phyloP scores from a whole-genome alignment of 2,888 invertebrate genomes.

The Lordiphosa fenestrarum region DNA sequence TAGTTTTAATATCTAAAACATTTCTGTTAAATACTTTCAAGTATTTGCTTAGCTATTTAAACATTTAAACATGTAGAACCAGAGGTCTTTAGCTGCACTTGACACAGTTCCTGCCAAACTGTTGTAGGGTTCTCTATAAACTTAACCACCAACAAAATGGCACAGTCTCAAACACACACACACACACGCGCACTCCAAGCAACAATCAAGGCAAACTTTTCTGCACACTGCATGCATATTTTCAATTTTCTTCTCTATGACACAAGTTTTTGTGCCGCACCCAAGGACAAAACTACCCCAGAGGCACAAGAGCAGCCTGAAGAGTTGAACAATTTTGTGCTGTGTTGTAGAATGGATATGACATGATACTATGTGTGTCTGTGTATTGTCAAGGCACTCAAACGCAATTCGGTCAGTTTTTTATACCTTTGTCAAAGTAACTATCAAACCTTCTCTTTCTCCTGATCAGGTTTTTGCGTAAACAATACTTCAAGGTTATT shows the following conservation, averaged over 20 bases:
- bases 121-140: conserved; percentile 20
- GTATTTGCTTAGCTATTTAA: too few species aligned
- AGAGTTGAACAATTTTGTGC: conserved; percentile 19
- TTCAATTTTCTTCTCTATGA: conserved; percentile 58
- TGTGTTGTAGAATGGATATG: conserved; percentile 13
- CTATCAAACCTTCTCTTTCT: background rate
- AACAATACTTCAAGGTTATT: conserved; percentile 55
- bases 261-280: conserved; percentile 51
- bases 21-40: too few species aligned
- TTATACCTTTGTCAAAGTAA: conserved; percentile 43
- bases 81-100: conserved; percentile 46
- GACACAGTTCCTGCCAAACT: conserved; percentile 50
- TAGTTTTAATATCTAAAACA: background rate
- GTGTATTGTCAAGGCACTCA: conserved; percentile 20
- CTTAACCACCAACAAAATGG: conserved; percentile 34
- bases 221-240: conserved; percentile 53
- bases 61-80: too few species aligned
- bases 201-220: conserved; percentile 50
- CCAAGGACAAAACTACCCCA: conserved; percentile 53
- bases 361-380: background rate
- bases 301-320: conserved; percentile 26
- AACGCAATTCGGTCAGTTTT: conserved; percentile 25
- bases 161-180: conserved; percentile 17
- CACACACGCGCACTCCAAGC: conserved; percentile 29
- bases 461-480: conserved; percentile 34